Evolutionary conservation across 2,113 vertebrate species (phyloP).

Genomic region (Pavo muticus): DNA sequence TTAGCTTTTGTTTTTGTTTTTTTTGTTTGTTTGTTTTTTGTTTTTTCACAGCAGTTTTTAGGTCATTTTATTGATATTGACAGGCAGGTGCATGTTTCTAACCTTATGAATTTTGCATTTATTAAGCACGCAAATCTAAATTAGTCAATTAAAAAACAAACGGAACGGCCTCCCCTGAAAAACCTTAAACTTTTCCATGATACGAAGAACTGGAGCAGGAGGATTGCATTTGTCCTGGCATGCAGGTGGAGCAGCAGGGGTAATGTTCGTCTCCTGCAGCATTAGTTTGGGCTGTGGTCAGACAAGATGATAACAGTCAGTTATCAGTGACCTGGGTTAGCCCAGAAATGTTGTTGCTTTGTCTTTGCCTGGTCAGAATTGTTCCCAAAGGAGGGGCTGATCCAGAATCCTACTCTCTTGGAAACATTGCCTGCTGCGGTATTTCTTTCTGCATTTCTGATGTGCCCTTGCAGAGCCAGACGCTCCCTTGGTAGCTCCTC

Average conservation of each 20-base stretch:
- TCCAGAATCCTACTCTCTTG: background rate
- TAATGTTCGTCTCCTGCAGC: background rate
- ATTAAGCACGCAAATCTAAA: background rate
- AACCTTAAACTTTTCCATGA: background rate
- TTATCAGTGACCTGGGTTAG: rapidly evolving
- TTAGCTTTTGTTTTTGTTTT: too few species aligned
- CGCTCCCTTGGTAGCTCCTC: background rate
- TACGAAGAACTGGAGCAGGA: background rate
- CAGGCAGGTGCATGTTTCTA: background rate
- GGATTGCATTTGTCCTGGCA: background rate
- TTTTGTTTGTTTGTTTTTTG: background rate
- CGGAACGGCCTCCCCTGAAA: background rate
- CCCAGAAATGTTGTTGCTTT: background rate
- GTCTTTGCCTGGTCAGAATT: background rate
- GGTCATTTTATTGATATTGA: background rate
- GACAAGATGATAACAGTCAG: background rate
- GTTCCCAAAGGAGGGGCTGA: rapidly evolving
- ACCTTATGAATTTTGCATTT: background rate
- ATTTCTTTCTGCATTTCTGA: rapidly evolving
- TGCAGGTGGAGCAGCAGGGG: background rate
- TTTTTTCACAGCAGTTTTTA: background rate
- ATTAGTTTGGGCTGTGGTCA: background rate
- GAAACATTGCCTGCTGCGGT: background rate
- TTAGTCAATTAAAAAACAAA: background rate
- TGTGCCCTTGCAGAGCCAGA: rapidly evolving